Evolutionary conservation across 1,140 invertebrate genomes (phyloP).

Genomic region (Drosophila triauraria): DNA sequence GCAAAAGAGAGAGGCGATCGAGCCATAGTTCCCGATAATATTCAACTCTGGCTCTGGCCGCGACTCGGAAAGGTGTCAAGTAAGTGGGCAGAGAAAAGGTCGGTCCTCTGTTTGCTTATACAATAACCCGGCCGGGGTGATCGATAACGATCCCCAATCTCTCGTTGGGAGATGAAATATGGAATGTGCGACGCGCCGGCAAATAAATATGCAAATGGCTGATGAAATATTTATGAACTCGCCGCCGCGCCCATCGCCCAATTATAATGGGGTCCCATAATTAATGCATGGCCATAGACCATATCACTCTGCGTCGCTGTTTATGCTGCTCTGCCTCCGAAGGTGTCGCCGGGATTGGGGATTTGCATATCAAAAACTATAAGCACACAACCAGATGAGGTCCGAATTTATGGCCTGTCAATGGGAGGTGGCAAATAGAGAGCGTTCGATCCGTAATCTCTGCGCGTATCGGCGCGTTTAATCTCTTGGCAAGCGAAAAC

Average conservation of each 20-base stretch:
- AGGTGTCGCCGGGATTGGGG: slow-evolving; percentile 23
- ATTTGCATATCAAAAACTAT: slow-evolving; percentile 31
- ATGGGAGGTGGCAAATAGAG: slow-evolving; percentile 26
- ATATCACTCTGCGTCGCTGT: background rate
- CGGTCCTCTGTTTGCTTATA: slow-evolving; percentile 13
- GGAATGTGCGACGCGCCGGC: slow-evolving; percentile 12
- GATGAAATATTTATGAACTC: slow-evolving; percentile 73
- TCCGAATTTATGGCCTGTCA: slow-evolving; percentile 29
- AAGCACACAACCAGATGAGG: background rate
- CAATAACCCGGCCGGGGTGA: slow-evolving; percentile 3
- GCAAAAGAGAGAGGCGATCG: slow-evolving; percentile 12
- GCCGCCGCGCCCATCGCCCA: slow-evolving; percentile 39
- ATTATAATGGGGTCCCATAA: slow-evolving; percentile 65
- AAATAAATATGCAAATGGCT: slow-evolving; percentile 32
- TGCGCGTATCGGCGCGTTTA: background rate
- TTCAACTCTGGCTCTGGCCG: slow-evolving; percentile 18
- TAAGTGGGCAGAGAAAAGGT: slow-evolving; percentile 20
- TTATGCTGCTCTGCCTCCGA: slow-evolving; percentile 9
- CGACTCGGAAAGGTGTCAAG: slow-evolving; percentile 27
- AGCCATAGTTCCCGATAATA: slow-evolving; percentile 1
- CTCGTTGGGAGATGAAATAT: slow-evolving; percentile 22
- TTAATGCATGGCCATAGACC: slow-evolving; percentile 36
- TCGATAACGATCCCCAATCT: slow-evolving; percentile 20
- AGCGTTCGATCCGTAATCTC: slow-evolving; percentile 28
- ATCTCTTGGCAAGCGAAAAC: slow-evolving; percentile 12